Conservation (phyloP, 2,888 invertebrate genomes). For the Troides oblongomaculatus region DNA sequence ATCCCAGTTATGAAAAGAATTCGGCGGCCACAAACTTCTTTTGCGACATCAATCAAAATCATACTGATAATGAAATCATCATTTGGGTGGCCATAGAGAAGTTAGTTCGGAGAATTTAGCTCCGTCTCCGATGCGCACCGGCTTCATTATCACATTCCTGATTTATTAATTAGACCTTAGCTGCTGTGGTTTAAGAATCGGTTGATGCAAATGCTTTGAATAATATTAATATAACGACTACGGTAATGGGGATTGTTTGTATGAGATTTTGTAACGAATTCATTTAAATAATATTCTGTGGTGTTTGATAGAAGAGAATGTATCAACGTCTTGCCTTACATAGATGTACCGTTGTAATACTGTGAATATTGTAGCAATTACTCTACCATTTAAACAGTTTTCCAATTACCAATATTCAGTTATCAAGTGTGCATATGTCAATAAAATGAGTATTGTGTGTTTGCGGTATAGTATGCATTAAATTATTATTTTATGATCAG, state of each 20-base stretch:
- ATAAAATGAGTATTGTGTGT: neutral
- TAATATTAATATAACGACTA: neutral
- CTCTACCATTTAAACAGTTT: too few relatives aligned
- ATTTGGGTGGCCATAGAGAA: constrained; percentile 79
- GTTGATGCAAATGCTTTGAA: constrained; percentile 24
- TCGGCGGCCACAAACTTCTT: constrained; percentile 70
- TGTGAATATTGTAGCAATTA: too few relatives aligned
- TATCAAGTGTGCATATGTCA: neutral
- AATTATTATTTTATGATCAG: constrained; percentile 22
- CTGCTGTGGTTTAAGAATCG: constrained; percentile 33
- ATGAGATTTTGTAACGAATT: too few relatives aligned
- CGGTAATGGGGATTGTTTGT: neutral
- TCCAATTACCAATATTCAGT: neutral
- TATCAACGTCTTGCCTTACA: too few relatives aligned
- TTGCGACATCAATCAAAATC: constrained; percentile 79
- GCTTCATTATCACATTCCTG: constrained; percentile 77
- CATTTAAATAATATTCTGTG: too few relatives aligned
- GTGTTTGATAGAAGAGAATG: too few relatives aligned
- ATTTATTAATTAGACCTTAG: constrained; percentile 75
- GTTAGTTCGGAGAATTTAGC: constrained; percentile 63
- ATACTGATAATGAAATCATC: constrained; percentile 80
- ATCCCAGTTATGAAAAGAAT: constrained; percentile 73
- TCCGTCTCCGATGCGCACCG: constrained; percentile 52
- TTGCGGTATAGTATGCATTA: neutral
- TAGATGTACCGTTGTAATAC: too few relatives aligned